phyloP scores from a whole-genome alignment of 2,113 vertebrate genomes.

The Phocoena sinus region DNA sequence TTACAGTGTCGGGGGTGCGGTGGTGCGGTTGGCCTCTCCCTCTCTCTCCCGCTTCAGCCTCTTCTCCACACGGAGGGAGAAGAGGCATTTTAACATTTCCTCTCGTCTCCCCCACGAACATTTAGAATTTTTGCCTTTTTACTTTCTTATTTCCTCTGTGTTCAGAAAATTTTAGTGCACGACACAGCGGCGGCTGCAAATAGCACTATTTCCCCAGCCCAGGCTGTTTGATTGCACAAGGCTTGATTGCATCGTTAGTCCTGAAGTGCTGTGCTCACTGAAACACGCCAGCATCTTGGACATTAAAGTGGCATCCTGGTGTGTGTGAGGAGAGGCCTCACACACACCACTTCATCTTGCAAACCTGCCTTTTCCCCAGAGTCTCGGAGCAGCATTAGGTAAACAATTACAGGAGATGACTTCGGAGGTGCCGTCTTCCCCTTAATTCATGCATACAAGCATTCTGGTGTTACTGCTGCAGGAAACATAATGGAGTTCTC shows the following conservation, averaged over 20 bases:
- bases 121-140: constrained; percentile 78
- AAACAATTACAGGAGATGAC: constrained; percentile 88
- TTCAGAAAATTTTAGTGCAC: constrained; percentile 84
- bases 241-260: constrained; percentile 93
- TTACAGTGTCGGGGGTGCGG: not conserved
- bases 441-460: constrained; percentile 80
- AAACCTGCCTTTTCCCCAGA: constrained; percentile 86
- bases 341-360: constrained; percentile 87
- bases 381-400: constrained; percentile 86
- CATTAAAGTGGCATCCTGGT: constrained; percentile 91
- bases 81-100: not conserved
- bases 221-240: constrained; percentile 90
- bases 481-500: constrained; percentile 81
- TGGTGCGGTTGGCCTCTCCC: no score
- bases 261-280: constrained; percentile 92
- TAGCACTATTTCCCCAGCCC: constrained; percentile 85
- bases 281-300: constrained; percentile 90
- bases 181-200: constrained; percentile 83
- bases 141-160: constrained; percentile 82
- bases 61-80: not conserved
- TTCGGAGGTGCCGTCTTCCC: constrained; percentile 81
- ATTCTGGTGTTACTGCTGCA: constrained; percentile 77
- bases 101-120: constrained; percentile 61
- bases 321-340: constrained; percentile 89
- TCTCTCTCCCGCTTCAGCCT: not conserved